phyloP scores from a whole-genome alignment of 1,140 invertebrate genomes.

The Phthorimaea operculella region DNA sequence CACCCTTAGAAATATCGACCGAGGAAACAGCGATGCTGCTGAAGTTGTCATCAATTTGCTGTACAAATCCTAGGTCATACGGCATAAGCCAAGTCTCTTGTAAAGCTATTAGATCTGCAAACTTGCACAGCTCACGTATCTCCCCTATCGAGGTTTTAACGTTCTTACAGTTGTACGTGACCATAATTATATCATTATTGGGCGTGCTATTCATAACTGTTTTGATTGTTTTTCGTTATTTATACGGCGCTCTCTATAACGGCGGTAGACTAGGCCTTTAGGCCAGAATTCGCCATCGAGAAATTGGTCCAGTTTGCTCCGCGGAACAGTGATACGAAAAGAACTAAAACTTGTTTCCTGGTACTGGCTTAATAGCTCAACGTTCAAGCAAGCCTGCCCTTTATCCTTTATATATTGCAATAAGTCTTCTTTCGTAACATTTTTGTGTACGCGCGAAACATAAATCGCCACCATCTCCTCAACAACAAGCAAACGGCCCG shows the following conservation, averaged over 20 bases:
- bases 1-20: too few species aligned
- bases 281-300: neutral
- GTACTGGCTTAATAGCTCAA: conserved; percentile 2
- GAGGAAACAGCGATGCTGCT: too few species aligned
- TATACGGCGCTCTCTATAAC: neutral
- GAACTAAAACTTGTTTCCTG: conserved; percentile 1
- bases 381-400: neutral
- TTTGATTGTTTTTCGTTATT: too few species aligned
- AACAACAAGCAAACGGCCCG: neutral
- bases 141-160: too few species aligned
- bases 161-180: too few species aligned
- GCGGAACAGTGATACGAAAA: neutral
- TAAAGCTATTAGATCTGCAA: too few species aligned
- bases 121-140: too few species aligned
- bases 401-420: neutral
- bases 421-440: neutral
- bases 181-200: too few species aligned
- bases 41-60: too few species aligned
- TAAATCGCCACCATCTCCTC: neutral
- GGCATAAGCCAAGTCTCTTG: too few species aligned
- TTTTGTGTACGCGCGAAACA: neutral
- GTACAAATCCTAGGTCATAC: too few species aligned
- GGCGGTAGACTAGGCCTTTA: neutral
- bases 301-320: neutral
- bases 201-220: too few species aligned